Base-by-base conservation (phyloP, 2,113 vertebrate species). In the Garra rufa region DNA sequence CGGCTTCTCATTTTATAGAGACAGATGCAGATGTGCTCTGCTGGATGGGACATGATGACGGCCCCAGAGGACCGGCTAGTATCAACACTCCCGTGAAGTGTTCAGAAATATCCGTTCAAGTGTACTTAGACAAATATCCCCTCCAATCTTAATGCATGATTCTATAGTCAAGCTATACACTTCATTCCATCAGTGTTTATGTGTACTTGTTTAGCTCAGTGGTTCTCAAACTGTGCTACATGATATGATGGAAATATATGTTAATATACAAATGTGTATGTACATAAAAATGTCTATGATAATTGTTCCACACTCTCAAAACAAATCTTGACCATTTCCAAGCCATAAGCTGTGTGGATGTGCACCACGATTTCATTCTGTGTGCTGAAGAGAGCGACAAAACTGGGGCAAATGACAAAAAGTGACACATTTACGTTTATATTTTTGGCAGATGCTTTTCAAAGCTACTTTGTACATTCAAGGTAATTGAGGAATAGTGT, bases 11-110 rank as follows among this genome's bases (percentile, higher is more conserved):
- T 43, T 59, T 80, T 21, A 48, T 26, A 61, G 34, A 65, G 59
- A 67, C 43, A 21, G 26, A 50, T 70, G 80, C 80, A 82, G 63
- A 82, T 70, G 80, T 71, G 80, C 44, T 70, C 80, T 70, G 44
- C 30, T 52, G 65, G 65, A 52, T 48, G 7, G 28, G 24, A 77
- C 17, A 55, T 52, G 79, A 52, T 81, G 65, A 70, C 5, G n/a
- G 59, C 43, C 61, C 48, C 78, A 19, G 30, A 41, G 65, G 46
- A 70, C 43, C 8, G 65, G 44, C 19, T 70, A 41, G 46, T 52
- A 46, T 65, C 24, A 63, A 46, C 55, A 61, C 48, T 76, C 55
- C 30, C 1, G 3, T 61, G 8, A 43, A 43, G 76, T 9, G 41
- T n/a, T 30, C 28, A 82, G 65, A 69, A 41, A 67, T 1, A 50